Conservation (phyloP, 2,113 vertebrate species). For the Tringa solitaria region DNA sequence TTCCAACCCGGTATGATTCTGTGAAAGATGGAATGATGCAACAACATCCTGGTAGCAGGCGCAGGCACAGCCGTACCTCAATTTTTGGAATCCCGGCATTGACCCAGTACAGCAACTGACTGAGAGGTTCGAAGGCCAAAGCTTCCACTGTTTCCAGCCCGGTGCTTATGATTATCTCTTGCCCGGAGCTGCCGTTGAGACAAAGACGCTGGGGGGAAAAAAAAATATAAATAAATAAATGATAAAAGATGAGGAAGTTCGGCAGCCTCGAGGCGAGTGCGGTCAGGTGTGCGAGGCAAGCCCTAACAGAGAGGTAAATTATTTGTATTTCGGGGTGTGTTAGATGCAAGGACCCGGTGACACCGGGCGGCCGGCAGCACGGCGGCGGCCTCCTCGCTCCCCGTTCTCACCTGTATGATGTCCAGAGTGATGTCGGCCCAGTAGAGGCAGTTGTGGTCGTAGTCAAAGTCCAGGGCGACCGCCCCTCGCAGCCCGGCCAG, state of each 20-base stretch:
- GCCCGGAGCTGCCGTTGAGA: conserved; percentile 91
- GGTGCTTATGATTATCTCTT: conserved; percentile 88
- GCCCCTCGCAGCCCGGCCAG: conserved; percentile 86
- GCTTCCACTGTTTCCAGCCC: conserved; percentile 93
- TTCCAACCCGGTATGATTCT: no score
- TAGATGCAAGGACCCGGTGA: background rate
- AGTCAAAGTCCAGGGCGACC: conserved; percentile 95
- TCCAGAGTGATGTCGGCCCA: conserved; percentile 96
- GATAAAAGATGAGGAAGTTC: background rate
- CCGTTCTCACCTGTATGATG: conserved; percentile 81
- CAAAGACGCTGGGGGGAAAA: conserved; percentile 83
- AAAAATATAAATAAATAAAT: background rate
- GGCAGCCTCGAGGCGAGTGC: background rate
- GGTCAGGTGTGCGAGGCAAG: background rate
- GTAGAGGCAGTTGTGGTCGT: conserved; percentile 92
- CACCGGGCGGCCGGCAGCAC: rapidly evolving
- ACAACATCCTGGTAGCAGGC: rapidly evolving
- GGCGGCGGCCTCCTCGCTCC: background rate
- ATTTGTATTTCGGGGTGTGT: background rate
- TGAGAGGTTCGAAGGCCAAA: conserved; percentile 92
- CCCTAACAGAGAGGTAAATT: background rate
- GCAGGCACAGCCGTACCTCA: conserved; percentile 77
- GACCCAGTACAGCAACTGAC: conserved; percentile 94
- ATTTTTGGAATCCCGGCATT: conserved; percentile 94
- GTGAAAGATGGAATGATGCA: no score